phyloP scores from a whole-genome alignment of 2,797 vertebrate genomes.

The Lepidocolaptes lacrymiger region DNA sequence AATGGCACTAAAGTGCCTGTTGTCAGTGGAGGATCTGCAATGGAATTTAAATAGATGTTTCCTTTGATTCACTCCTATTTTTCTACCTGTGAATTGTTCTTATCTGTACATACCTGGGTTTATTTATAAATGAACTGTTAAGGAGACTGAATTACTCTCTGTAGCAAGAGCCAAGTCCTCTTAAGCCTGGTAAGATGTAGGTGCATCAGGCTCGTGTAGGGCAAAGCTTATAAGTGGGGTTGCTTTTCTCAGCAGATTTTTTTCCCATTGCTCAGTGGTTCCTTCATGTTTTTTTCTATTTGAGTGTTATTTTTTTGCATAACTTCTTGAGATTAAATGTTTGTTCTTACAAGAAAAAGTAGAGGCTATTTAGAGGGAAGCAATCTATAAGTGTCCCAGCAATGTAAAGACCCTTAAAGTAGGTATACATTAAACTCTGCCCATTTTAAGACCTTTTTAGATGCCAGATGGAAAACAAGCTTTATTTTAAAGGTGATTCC shows the following conservation, averaged over 20 bases:
- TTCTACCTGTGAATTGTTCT: slow-evolving; percentile 2
- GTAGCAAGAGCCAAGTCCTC: background rate
- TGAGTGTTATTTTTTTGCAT: background rate
- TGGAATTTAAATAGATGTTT: background rate
- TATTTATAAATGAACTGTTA: background rate
- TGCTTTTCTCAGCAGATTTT: background rate
- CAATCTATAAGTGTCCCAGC: background rate
- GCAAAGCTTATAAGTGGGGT: background rate
- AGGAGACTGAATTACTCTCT: background rate
- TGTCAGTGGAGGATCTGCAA: slow-evolving; percentile 1
- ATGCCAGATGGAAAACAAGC: background rate
- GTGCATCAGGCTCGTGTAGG: background rate
- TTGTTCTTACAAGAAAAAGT: background rate
- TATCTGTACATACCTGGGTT: background rate
- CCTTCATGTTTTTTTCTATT: background rate
- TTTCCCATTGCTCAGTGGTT: background rate
- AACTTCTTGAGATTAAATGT: background rate
- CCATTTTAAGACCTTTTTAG: background rate
- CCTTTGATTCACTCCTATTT: background rate
- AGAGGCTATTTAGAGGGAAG: background rate
- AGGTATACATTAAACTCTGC: background rate
- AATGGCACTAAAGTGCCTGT: background rate
- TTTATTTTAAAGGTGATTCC: background rate
- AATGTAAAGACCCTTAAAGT: background rate
- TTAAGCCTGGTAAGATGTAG: background rate